These are phyloP conservation scores for Tichodroma muraria DNA, from an alignment of 2,113 vertebrate genomes.

Conservation along the genomic window DNA sequence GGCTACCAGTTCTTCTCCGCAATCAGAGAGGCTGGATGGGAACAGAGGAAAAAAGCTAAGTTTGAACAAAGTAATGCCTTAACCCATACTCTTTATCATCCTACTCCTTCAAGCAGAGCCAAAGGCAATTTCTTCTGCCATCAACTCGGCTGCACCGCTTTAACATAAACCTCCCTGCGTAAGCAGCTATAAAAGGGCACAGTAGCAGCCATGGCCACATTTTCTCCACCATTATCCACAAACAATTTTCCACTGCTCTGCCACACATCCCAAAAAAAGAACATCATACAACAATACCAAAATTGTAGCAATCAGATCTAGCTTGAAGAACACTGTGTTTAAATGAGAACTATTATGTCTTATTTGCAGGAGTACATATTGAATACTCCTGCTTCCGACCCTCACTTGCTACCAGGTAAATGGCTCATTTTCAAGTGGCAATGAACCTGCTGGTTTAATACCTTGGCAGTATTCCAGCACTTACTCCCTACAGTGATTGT, in stretches of 20 bases:
- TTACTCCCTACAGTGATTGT: background rate
- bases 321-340: background rate
- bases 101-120: background rate
- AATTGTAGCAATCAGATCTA: background rate
- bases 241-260: background rate
- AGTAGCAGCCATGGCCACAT: background rate
- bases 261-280: background rate
- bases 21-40: background rate
- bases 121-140: background rate
- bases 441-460: background rate
- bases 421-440: background rate
- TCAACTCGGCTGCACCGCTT: background rate
- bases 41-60: background rate
- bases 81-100: background rate
- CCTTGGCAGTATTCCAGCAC: background rate
- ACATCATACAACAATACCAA: background rate
- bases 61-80: background rate
- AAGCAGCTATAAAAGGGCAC: background rate
- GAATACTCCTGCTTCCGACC: background rate
- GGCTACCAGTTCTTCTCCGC: background rate
- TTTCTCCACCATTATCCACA: background rate
- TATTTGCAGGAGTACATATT: background rate
- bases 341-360: background rate
- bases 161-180: background rate
- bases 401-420: background rate